Evolutionary conservation across 1,140 invertebrate species (phyloP), one percentile per base, ranked within the genome.

Genomic region (Neocloeon triangulifer): DNA sequence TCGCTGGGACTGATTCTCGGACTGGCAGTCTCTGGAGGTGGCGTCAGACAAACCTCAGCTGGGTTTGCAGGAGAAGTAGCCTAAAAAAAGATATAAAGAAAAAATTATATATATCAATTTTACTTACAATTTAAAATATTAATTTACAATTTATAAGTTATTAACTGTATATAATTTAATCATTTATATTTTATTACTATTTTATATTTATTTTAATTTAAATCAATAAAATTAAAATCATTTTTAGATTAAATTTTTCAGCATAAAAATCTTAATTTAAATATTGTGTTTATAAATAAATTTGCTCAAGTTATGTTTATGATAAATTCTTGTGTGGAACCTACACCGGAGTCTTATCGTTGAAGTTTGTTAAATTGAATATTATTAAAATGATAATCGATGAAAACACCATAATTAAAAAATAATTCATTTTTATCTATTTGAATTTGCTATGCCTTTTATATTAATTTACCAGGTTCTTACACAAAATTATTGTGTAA

Each of bases 51-150:
- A 0, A 37, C 33, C n/a, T 39, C 38, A 1, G 37, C 44, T 26
- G 39, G 39, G 34, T 40, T 40, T 8, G 45, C 39, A 14, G 46
- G 46, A 10, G 46, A 48, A 10, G 46, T 48, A 5, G 42, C 46
- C 37, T 47, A 41, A 10, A 32, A 26, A 7, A 5, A 33, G n/a
- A 35, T 8, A 8, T 9, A 8, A 23, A 23, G 8, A 23, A 30
- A 9, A 8, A 30, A 10, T 5, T 33, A 28, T 7, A n/a, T 7
- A 6, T 16, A 29, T 29, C 9, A 10, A 9, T 29, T 30, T 9
- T 28, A n/a, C 10, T 7, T 6, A 7, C 27, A 9, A 10, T 12
- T 30, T 10, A 17, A 6, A 7, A n/a, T 15, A 29, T 30, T 9
- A 17, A n/a, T 12, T n/a, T 13, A 28, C 6, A 13, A 10, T 27